These are phyloP conservation scores for Lasioglossum pauxillum DNA, from an alignment of 2,888 invertebrate species.

Conservation along the genomic window DNA sequence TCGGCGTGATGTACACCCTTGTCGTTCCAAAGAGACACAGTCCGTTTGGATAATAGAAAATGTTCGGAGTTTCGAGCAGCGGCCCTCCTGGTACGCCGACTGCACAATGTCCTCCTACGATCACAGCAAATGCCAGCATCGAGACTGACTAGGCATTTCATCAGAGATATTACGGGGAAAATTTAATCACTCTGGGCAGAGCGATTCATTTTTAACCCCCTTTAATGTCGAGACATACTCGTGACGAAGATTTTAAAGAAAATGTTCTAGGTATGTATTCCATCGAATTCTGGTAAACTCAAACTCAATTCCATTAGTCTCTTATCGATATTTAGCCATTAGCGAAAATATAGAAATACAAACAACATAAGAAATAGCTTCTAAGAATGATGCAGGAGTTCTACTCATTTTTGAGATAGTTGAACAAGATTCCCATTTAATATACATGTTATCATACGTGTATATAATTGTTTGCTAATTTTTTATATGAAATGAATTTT, in stretches of 20 bases:
- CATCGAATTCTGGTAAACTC: no score
- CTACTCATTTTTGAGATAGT: no score
- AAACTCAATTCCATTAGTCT: no score
- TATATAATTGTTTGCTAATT: not conserved
- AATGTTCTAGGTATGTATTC: not conserved
- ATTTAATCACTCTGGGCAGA: not conserved
- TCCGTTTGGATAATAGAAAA: slow-evolving; percentile 52
- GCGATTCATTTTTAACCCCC: not conserved
- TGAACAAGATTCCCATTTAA: not conserved
- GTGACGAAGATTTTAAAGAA: not conserved
- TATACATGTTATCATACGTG: not conserved
- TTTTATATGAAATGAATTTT: not conserved
- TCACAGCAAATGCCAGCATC: not conserved
- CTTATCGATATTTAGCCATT: not conserved
- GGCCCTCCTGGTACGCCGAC: not conserved
- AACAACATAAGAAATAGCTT: no score
- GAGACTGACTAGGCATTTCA: not conserved
- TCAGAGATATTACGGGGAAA: not conserved
- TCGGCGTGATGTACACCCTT: slow-evolving; percentile 6
- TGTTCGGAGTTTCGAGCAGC: slow-evolving; percentile 38
- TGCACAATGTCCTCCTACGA: not conserved
- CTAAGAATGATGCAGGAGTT: no score
- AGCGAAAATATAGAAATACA: not conserved
- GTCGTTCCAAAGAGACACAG: slow-evolving; percentile 24
- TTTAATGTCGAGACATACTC: not conserved